A percentile compares a stretch with the other conserved stretches of the same genome.
phyloP scores from a whole-genome alignment of 2,888 invertebrate species.

The Melieria crassipennis region DNA sequence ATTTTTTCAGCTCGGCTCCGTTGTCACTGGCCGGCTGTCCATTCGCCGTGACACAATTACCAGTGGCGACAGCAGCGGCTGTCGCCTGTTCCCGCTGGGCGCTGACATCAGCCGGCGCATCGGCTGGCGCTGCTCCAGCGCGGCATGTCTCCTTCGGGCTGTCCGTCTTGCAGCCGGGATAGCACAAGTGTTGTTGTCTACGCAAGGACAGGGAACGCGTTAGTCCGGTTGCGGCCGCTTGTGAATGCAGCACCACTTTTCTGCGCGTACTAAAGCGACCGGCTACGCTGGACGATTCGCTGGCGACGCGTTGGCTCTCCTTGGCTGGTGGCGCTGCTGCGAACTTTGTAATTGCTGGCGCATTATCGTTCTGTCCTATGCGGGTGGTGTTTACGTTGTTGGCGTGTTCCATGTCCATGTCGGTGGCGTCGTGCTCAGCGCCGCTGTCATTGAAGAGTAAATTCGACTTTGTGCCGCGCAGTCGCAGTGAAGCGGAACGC shows the following conservation, averaged over 20 bases:
- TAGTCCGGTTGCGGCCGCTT: constrained; percentile 39
- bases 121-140: constrained; percentile 30
- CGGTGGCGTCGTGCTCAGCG: constrained; percentile 2
- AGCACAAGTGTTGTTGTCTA: constrained; percentile 41
- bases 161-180: constrained; percentile 45
- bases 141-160: constrained; percentile 39
- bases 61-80: background rate
- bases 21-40: too few relatives aligned
- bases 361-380: constrained; percentile 28
- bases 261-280: constrained; percentile 40
- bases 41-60: background rate
- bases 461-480: constrained; percentile 71
- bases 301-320: constrained; percentile 28
- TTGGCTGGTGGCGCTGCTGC: constrained; percentile 17
- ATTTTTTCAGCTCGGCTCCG: too few relatives aligned
- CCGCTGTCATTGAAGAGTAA: constrained; percentile 51
- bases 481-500: constrained; percentile 74
- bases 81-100: constrained; percentile 1
- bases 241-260: constrained; percentile 44
- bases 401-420: constrained; percentile 39
- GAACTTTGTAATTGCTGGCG: constrained; percentile 34
- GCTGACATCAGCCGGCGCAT: background rate
- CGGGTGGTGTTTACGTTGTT: constrained; percentile 32
- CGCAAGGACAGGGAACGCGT: constrained; percentile 50
- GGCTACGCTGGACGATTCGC: constrained; percentile 30